Conservation (phyloP, 1,140 invertebrate genomes). For the Manduca sexta region DNA sequence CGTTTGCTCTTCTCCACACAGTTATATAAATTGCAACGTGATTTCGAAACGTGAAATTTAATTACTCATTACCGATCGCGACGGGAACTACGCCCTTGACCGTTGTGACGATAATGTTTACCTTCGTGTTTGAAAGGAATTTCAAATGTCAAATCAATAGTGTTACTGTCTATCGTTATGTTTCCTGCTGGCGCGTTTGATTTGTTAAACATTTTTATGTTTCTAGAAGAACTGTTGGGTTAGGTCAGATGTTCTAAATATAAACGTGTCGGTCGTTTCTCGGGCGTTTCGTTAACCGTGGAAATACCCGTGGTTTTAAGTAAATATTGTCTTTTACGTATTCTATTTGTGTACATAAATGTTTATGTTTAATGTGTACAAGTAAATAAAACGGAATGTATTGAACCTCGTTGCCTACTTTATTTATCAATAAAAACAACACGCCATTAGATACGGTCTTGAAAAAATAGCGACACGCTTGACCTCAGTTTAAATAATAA, state of each 20-base stretch:
- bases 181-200: background rate
- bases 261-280: background rate
- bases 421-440: no score
- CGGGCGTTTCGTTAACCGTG: background rate
- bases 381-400: no score
- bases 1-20: slow-evolving; percentile 51
- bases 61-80: slow-evolving; percentile 33
- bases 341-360: no score
- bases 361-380: no score
- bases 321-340: background rate
- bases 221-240: slow-evolving; percentile 6
- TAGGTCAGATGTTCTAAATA: slow-evolving; percentile 15
- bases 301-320: background rate
- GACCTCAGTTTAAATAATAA: slow-evolving; percentile 52
- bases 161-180: no score
- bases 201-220: background rate
- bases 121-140: background rate
- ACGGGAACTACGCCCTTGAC: slow-evolving; percentile 40
- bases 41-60: slow-evolving; percentile 51
- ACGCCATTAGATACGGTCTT: background rate
- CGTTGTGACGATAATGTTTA: slow-evolving; percentile 13
- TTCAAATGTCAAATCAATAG: no score
- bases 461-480: slow-evolving; percentile 28
- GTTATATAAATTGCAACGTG: slow-evolving; percentile 69
- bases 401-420: no score